Conservation (phyloP, 2,113 vertebrate genomes). For the Bos taurus region ARS-UCD2.0 NC_037344.1:38090001-38090500, state of each 20-base stretch:
- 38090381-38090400: neutral
- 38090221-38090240: neutral
- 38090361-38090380: neutral
- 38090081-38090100: neutral
- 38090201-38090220: neutral
- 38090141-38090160: neutral
- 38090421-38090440: neutral
- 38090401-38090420: slow-evolving; percentile 7
- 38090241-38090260: neutral
- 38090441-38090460: neutral
- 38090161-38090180: neutral
- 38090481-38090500: neutral
- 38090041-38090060: neutral
- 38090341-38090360: neutral
- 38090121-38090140: neutral
- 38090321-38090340: slow-evolving; percentile 8
- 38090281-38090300: neutral
- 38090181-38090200: neutral
- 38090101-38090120: neutral
- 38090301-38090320: neutral
- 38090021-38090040: neutral
- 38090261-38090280: neutral
- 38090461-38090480: neutral
- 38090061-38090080: neutral
- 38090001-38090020: neutral